Conservation (phyloP, 2,888 invertebrate genomes). For the Leucania comma region DNA sequence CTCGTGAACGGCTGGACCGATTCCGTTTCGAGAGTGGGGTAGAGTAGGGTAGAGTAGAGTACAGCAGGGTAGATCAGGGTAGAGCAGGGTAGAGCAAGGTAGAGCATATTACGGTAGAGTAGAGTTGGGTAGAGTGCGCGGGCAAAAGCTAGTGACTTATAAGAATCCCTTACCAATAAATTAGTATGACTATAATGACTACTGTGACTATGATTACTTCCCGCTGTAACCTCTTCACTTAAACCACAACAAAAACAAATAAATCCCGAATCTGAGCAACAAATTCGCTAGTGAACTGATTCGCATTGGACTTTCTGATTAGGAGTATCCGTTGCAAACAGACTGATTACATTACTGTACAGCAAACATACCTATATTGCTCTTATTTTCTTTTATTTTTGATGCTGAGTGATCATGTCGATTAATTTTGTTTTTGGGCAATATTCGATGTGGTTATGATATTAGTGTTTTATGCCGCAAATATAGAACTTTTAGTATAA, state of each 20-base stretch:
- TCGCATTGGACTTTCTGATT: constrained; percentile 67
- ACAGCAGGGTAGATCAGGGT: too few species aligned
- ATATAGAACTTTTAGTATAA: too few species aligned
- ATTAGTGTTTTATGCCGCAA: not conserved
- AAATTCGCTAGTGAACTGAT: constrained; percentile 64
- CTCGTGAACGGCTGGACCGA: too few species aligned
- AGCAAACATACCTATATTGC: constrained; percentile 20
- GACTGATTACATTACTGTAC: constrained; percentile 42
- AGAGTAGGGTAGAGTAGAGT: too few species aligned
- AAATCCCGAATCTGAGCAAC: constrained; percentile 61
- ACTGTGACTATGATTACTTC: too few species aligned
- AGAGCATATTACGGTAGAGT: too few species aligned
- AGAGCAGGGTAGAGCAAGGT: too few species aligned
- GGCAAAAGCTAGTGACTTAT: too few species aligned
- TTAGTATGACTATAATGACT: too few species aligned
- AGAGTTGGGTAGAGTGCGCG: too few species aligned
- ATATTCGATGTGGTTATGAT: not conserved
- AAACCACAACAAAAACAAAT: constrained; percentile 61
- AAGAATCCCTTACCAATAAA: too few species aligned
- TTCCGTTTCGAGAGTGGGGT: too few species aligned
- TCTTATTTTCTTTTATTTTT: constrained; percentile 23
- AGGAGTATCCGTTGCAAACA: constrained; percentile 61
- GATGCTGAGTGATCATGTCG: not conserved
- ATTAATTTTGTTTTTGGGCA: constrained; percentile 6
- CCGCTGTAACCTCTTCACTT: constrained; percentile 45